Conservation (phyloP, 2,797 vertebrate genomes). For the Champsocephalus esox region DNA sequence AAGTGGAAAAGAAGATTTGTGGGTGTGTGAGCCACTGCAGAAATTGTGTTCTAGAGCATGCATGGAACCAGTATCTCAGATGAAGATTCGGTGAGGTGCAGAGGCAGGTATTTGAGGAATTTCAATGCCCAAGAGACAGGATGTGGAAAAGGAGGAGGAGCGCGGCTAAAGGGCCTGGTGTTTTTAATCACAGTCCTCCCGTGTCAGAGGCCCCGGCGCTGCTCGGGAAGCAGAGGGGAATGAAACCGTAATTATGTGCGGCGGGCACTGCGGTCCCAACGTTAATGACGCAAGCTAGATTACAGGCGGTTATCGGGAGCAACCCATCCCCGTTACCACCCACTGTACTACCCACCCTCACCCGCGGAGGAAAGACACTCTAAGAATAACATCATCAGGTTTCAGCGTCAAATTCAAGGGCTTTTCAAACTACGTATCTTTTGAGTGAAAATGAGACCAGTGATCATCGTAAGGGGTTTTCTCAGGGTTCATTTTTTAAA, state of each 20-base stretch:
- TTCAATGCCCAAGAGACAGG: slow-evolving; percentile 59
- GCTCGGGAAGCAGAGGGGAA: slow-evolving; percentile 77
- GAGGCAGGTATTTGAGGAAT: slow-evolving; percentile 67
- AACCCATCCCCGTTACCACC: slow-evolving; percentile 51
- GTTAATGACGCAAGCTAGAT: slow-evolving; percentile 80
- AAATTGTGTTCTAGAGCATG: slow-evolving; percentile 16
- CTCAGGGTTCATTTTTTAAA: too few species aligned
- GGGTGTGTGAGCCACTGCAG: not conserved
- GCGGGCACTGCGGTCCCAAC: slow-evolving; percentile 65
- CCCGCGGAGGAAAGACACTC: slow-evolving; percentile 24
- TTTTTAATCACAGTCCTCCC: slow-evolving; percentile 81
- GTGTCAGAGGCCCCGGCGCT: slow-evolving; percentile 77
- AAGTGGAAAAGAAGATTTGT: slow-evolving; percentile 19
- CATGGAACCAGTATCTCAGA: slow-evolving; percentile 36
- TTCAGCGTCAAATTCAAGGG: slow-evolving; percentile 32
- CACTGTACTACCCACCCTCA: slow-evolving; percentile 48
- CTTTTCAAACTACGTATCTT: not conserved
- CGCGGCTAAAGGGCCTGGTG: slow-evolving; percentile 69
- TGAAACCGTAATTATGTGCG: slow-evolving; percentile 81
- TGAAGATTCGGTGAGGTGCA: slow-evolving; percentile 52
- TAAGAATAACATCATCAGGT: slow-evolving; percentile 52
- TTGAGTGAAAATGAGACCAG: not conserved
- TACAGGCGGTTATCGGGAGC: slow-evolving; percentile 72
- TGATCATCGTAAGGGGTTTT: too few species aligned
- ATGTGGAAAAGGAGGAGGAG: slow-evolving; percentile 63